These are phyloP conservation scores for Mesaphorura yosii DNA, from an alignment of 1,140 invertebrate genomes.

Conservation along the genomic window DNA sequence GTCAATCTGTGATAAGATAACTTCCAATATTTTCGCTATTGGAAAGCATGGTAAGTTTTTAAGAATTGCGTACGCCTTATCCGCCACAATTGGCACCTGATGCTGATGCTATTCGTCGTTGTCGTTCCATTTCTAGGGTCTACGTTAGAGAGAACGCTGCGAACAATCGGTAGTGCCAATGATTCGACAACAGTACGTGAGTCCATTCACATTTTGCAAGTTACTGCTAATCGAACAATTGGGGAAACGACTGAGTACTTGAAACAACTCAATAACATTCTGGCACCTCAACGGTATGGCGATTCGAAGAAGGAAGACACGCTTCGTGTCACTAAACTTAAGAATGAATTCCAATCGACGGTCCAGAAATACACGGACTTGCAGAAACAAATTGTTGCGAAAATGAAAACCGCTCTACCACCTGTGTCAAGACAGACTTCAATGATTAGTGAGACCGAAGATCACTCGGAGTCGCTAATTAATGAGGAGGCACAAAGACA, in stretches of 20 bases:
- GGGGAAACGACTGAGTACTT: slow-evolving; percentile 59
- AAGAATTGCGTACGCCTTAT: no score
- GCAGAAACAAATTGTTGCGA: slow-evolving; percentile 65
- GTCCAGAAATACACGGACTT: slow-evolving; percentile 61
- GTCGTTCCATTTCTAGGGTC: slow-evolving; percentile 14
- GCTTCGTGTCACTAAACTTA: slow-evolving; percentile 67
- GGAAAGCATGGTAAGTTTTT: slow-evolving; percentile 27
- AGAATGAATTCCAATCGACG: slow-evolving; percentile 63
- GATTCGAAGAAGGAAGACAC: slow-evolving; percentile 59
- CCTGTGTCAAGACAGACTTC: slow-evolving; percentile 37
- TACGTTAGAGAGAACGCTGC: slow-evolving; percentile 57
- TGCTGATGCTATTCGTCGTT: no score
- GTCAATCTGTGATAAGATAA: slow-evolving; percentile 43
- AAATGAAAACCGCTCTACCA: slow-evolving; percentile 61
- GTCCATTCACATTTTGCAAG: slow-evolving; percentile 62
- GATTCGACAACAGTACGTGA: slow-evolving; percentile 55
- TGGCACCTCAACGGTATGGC: slow-evolving; percentile 39
- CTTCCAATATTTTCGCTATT: slow-evolving; percentile 63
- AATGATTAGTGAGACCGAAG: slow-evolving; percentile 36
- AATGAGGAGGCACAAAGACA: slow-evolving; percentile 34
- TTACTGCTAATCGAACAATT: slow-evolving; percentile 61
- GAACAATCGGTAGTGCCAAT: slow-evolving; percentile 59
- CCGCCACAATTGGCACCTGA: no score
- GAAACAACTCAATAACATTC: slow-evolving; percentile 45
- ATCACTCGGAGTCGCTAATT: slow-evolving; percentile 33